Base-by-base conservation (phyloP, 2,888 invertebrate genomes). In the Pterostichus madidus region DNA sequence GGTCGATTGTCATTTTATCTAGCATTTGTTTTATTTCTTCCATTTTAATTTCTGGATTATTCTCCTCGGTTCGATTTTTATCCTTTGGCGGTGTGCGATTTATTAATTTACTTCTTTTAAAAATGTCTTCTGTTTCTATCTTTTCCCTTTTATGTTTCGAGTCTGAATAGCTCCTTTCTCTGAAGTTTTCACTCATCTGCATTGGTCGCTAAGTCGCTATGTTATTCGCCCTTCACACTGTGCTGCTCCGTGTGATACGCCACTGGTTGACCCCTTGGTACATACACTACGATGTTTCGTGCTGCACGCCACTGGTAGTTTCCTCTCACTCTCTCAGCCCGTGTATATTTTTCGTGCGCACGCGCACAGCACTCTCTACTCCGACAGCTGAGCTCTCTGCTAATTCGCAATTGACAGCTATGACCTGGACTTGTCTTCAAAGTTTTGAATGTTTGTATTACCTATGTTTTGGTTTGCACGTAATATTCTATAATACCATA, bases 21-120 rank as follows among this genome's bases (percentile, higher is more conserved):
- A 64, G 10, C 32, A 64, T 31, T 64, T 64, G 31, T 64, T 64
- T 10, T 64, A 64, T 32, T 35, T 64, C 32, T 13, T 31, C 32
- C 64, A 64, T 64, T 7, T 64, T 8, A 11, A 13, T 64, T 64
- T 64, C 15, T 56, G 15, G 15, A 24, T 24, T 24, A 24, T 24
- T 24, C 24, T 56, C 15, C 13, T 56, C 17, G 56, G 31, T 24
- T 64, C 11, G 32, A 11, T 64, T 64, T 32, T 64, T 24, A 6
- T 64, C 13, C 32, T 32, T 64, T 35, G 32, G 64, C 6, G 32
- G 32, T 2, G 56, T 56, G 13, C 56, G 13, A 24, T 24, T 24
- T 24, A 24, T 24, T 15, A 56, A 8, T 17, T 17, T 56, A 56
- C 56, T 56, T 56, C 17, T 56, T 17, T 17, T 13, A 15, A 56